These are phyloP conservation scores for Microctenopoma steveboyesi DNA, from an alignment of 2,797 vertebrate species.

Conservation along the genomic window DNA sequence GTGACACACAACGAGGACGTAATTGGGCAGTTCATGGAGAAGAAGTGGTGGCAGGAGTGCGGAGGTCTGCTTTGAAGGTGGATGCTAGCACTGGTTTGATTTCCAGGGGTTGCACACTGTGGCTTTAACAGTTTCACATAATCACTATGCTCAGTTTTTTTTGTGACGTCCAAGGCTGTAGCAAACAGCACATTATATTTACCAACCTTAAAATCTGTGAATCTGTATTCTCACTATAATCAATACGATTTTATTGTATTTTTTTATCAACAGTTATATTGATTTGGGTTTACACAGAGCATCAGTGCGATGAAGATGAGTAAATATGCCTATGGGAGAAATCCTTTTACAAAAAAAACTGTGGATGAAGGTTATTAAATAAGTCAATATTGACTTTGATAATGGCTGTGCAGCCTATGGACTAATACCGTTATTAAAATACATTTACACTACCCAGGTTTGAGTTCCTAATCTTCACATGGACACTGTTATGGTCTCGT, in stretches of 20 bases:
- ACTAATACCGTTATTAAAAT: neutral
- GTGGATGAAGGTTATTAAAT: conserved; percentile 16
- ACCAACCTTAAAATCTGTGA: neutral
- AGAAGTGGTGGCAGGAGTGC: neutral
- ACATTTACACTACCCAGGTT: neutral
- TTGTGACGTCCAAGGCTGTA: too few relatives aligned
- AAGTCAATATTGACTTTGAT: conserved; percentile 21
- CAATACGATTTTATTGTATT: neutral
- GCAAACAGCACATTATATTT: too few relatives aligned
- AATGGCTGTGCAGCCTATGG: conserved; percentile 1
- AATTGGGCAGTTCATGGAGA: neutral
- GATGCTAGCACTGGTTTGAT: neutral
- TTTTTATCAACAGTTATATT: conserved; percentile 30
- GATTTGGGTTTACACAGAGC: conserved; percentile 19
- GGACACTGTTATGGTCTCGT: neutral
- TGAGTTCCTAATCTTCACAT: neutral
- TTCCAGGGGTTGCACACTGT: neutral
- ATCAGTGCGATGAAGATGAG: conserved; percentile 19
- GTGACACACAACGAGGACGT: neutral
- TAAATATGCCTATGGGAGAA: neutral
- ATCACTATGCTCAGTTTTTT: neutral
- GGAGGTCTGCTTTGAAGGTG: neutral
- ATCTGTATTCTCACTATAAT: neutral
- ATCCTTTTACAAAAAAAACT: conserved; percentile 9
- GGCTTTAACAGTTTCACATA: neutral